phyloP scores from a whole-genome alignment of 2,888 invertebrate genomes.

The Ashinkailepas kermadecensis region DNA sequence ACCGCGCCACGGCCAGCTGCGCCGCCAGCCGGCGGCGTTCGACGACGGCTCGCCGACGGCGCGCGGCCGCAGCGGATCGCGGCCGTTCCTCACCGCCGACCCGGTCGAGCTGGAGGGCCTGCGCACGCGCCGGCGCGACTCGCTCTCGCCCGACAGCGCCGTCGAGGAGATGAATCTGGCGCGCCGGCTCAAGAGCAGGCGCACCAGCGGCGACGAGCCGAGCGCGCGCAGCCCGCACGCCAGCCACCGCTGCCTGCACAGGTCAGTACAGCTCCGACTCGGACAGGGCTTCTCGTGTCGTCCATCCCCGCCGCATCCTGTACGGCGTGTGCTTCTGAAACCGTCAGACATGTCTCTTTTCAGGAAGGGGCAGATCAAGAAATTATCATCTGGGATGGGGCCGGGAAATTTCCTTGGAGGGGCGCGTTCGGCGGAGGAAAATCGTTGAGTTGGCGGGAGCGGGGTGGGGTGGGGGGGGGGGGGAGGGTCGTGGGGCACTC shows the following conservation, averaged over 20 bases:
- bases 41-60: conserved; percentile 62
- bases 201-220: conserved; percentile 39
- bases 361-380: too few species aligned
- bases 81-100: conserved; percentile 71
- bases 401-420: too few species aligned
- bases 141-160: conserved; percentile 83
- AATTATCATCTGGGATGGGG: too few species aligned
- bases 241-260: conserved; percentile 32
- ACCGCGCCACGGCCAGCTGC: conserved; percentile 65
- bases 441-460: too few species aligned
- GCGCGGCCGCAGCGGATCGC: conserved; percentile 33
- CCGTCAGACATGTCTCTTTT: too few species aligned
- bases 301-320: too few species aligned
- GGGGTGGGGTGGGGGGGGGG: too few species aligned
- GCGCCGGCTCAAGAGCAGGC: conserved; percentile 59
- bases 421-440: too few species aligned
- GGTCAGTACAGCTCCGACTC: not conserved
- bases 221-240: conserved; percentile 34
- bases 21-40: conserved; percentile 53
- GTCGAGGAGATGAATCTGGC: conserved; percentile 37
- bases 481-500: too few species aligned
- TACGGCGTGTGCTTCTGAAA: too few species aligned
- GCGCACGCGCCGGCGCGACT: conserved; percentile 56
- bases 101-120: conserved; percentile 36
- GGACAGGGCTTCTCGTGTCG: too few species aligned